Evolutionary conservation across 2,113 vertebrate genomes (phyloP), one percentile per base, ranked within the genome.

Genomic region (Centropus bengalensis): DNA sequence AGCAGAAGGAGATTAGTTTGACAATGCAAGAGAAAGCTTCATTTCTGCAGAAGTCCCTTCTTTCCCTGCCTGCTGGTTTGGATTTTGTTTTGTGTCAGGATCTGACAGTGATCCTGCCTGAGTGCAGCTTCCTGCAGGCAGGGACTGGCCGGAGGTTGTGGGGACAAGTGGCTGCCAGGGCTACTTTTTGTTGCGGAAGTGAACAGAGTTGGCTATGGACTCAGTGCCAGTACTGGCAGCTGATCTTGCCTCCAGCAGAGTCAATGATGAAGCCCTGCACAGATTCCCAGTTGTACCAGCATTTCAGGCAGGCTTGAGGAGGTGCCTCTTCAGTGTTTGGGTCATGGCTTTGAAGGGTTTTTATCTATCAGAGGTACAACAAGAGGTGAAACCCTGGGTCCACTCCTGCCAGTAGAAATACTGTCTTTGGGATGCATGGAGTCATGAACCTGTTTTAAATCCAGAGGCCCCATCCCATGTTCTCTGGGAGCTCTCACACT

Each of bases 1-100:
- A 82, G 54, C 58, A 90, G 59, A 88, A 78, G 68, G 36, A 10
- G 38, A 5, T 51, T 88, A 9, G 26, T 86, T 78, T 56, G 63
- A 62, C 54, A 93, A 45, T 0, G 1, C 80, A 88, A 88, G 62
- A 62, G 58, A 81, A 85, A 84, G 92, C 92, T 96, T 95, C 33
- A 3, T 32, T 77, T 59, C 66, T 4, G 3, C 58, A 52, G 26
- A 76, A 83, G 23, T 67, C 91, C 3, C 3, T 58, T 63, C 16
- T 88, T 93, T 91, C 75, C 40, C 28, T 62, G 1, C 2, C 19
- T 52, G 63, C 32, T 4, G 32, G 4, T 32, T 45, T 54, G 55
- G n/a, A 71, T 85, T 86, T 79, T 8, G n/a, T 90, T 49, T 60
- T 73, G 49, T 58, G 27, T 55, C 38, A 8, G 3, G 8, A 23